Conservation (phyloP, 2,113 vertebrate genomes). For the Triplophysa dalaica region DNA sequence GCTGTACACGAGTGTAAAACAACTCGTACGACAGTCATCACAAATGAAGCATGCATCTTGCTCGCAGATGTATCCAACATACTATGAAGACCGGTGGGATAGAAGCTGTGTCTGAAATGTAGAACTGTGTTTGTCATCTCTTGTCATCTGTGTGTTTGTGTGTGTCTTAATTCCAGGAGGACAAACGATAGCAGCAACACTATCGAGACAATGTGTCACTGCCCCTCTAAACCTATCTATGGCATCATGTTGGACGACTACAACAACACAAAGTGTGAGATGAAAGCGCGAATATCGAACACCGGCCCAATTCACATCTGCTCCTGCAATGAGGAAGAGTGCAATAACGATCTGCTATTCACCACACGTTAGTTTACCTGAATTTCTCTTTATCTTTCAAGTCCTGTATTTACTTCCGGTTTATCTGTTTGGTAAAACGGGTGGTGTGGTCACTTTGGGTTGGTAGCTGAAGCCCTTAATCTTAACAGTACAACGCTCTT, state of each 20-base stretch:
- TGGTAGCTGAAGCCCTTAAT: too few species aligned
- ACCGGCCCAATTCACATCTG: constrained; percentile 82
- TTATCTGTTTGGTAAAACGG: neutral
- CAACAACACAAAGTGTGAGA: constrained; percentile 78
- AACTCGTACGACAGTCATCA: neutral
- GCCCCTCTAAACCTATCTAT: constrained; percentile 75
- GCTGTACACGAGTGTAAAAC: neutral
- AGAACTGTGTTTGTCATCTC: neutral
- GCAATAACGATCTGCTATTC: constrained; percentile 82
- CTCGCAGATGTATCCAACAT: neutral
- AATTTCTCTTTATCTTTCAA: neutral
- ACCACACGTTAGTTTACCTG: constrained; percentile 69
- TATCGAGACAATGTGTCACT: constrained; percentile 87
- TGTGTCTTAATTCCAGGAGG: constrained; percentile 72
- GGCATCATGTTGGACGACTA: constrained; percentile 80
- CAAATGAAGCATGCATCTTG: neutral
- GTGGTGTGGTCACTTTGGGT: neutral
- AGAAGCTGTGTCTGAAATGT: neutral
- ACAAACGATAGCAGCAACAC: constrained; percentile 80
- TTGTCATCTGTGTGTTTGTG: constrained; percentile 10
- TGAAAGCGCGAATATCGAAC: constrained; percentile 82
- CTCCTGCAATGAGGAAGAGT: constrained; percentile 83
- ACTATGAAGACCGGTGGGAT: too few species aligned
- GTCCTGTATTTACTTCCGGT: neutral
- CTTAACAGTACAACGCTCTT: too few species aligned